Evolutionary conservation across 2,888 invertebrate genomes (phyloP).

Genomic region (Nymphalis urticae): DNA sequence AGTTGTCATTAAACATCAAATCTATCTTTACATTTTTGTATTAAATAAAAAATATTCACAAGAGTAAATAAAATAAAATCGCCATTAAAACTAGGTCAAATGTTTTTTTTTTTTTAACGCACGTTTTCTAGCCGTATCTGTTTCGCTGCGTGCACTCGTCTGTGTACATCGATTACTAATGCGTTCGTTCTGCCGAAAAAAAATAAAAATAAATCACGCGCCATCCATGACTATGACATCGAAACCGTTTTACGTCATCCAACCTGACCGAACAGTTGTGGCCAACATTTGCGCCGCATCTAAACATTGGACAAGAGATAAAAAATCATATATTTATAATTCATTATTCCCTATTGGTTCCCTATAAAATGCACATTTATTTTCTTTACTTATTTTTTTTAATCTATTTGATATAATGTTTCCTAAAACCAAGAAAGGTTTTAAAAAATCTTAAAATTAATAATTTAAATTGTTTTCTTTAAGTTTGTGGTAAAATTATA

Average conservation of each 20-base stretch:
- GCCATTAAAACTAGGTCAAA: background rate
- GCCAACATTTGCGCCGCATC: conserved; percentile 16
- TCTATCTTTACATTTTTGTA: background rate
- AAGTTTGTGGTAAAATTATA: too few species aligned
- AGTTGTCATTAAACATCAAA: too few species aligned
- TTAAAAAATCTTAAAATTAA: too few species aligned
- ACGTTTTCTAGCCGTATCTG: conserved; percentile 12
- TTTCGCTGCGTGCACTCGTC: conserved; percentile 6
- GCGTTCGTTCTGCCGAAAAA: conserved; percentile 31
- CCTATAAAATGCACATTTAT: background rate
- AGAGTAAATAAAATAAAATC: background rate
- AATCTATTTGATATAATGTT: too few species aligned
- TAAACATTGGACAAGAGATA: conserved; percentile 25
- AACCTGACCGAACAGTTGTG: conserved; percentile 25
- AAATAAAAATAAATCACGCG: conserved; percentile 61
- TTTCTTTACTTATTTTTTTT: too few species aligned
- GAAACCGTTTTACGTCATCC: conserved; percentile 66
- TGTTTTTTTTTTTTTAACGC: background rate
- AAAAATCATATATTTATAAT: conserved; percentile 13
- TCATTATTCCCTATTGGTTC: background rate
- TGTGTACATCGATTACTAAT: conserved; percentile 36
- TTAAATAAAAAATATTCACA: background rate
- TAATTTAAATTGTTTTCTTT: too few species aligned
- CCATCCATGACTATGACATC: conserved; percentile 59
- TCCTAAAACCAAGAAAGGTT: too few species aligned